Base-by-base conservation (phyloP, 2,888 invertebrate genomes). In the Standfussiana lucernea region DNA sequence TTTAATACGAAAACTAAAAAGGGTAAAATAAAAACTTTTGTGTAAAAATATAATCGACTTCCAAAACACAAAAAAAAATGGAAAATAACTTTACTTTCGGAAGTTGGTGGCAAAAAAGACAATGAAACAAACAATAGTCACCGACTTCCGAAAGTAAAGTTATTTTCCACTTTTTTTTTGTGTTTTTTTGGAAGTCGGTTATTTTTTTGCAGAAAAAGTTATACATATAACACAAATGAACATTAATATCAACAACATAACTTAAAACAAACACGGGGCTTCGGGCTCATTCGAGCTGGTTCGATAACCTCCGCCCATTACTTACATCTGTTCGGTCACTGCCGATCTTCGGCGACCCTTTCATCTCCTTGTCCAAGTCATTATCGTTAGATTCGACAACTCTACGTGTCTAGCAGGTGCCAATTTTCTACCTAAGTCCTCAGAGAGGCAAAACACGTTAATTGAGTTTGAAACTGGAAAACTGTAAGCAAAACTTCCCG, bases 301-400 rank as follows among this genome's bases (percentile, higher is more conserved):
- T 93, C 92, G 91, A 92, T 93, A 93, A 93, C 94, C 93, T 92
- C 86, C 83, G 82, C 78, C 83, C 85, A 84, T 84, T 84, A 77
- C 73, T 82, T 84, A 87, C 84, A 85, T 84, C 72, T 85, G 79
- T 88, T 82, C 71, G 88, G 88, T 88, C 89, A 89, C 85, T 88
- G 89, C 82, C 88, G 91, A 90, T 89, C 89, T 90, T 91, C 93
- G 93, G 93, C 90, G 90, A 91, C 91, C 91, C 93, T 95, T 94
- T 95, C 92, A 95, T 95, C 92, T 79, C 74, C 45, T 32, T 73
- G 78, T 78, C 83, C 79, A 84, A 84, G 80, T 75, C 72, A 87
- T 86, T 86, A 92, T 92, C 91, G 90, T 92, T 92, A 93, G 85
- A 90, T 87, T 82, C 85, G 88, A 87, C 79, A 82, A 65, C 68